A percentile compares a stretch with the other conserved stretches of the same genome.
phyloP scores from a whole-genome alignment of 1,140 invertebrate genomes.

The Aricia agestis region DNA sequence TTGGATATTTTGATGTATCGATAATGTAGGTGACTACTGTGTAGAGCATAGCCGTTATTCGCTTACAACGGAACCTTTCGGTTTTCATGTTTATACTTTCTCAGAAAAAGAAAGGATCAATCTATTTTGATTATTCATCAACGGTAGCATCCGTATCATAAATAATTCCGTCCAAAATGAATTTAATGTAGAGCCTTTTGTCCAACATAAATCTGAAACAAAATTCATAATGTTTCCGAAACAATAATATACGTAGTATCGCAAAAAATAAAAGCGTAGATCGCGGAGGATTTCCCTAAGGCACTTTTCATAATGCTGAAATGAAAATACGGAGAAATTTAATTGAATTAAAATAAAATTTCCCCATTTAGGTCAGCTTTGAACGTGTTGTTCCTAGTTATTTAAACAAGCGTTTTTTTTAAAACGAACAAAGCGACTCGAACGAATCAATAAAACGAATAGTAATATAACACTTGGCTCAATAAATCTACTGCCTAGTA shows the following conservation, averaged over 20 bases:
- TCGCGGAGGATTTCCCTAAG: background rate
- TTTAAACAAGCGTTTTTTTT: background rate
- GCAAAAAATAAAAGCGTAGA: conserved; percentile 18
- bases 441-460: conserved; percentile 24
- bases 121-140: background rate
- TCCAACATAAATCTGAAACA: background rate
- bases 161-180: background rate
- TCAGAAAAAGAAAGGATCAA: background rate
- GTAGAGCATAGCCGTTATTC: too few relatives aligned
- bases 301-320: conserved; percentile 6
- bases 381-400: background rate
- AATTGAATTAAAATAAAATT: conserved; percentile 7
- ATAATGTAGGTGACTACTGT: background rate
- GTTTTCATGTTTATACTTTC: background rate
- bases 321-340: background rate
- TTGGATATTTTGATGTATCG: background rate
- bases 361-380: background rate
- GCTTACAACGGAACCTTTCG: background rate
- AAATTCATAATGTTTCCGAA: background rate
- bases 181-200: background rate
- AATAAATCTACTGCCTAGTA: conserved; percentile 63
- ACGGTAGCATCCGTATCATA: background rate
- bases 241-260: background rate
- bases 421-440: background rate
- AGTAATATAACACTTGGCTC: conserved; percentile 31